Conservation (phyloP, 1,140 invertebrate genomes). For the Sarcophaga bullata region DNA sequence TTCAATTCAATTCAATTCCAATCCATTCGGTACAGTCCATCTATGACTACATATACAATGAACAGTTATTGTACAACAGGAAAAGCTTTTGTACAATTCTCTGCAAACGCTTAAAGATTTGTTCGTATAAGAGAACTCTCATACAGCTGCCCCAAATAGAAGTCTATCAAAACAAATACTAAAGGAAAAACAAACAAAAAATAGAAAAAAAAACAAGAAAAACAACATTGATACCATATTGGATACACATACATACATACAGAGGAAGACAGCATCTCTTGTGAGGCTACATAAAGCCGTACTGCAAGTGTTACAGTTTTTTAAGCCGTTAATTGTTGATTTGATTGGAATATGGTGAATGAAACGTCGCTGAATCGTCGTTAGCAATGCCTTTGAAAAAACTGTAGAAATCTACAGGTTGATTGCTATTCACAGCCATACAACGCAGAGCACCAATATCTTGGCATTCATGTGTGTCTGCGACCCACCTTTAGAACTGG, state of each 20-base stretch:
- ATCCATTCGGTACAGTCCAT: too few species aligned
- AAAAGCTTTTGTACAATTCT: background rate
- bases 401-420: background rate
- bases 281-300: background rate
- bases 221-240: background rate
- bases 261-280: background rate
- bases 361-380: background rate
- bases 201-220: background rate
- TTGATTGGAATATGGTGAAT: background rate
- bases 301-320: conserved; percentile 30
- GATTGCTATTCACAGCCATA: too few species aligned
- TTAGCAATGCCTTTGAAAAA: background rate
- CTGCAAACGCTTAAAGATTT: too few species aligned
- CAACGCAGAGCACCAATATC: too few species aligned
- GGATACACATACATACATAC: background rate
- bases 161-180: background rate
- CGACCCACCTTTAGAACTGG: conserved; percentile 38
- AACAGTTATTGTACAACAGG: conserved; percentile 35
- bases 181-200: background rate
- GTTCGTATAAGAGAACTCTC: background rate
- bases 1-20: background rate
- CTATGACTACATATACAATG: background rate
- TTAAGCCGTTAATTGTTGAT: conserved; percentile 29
- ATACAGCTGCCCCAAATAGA: conserved; percentile 29
- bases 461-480: background rate